A percentile compares a stretch with the other conserved stretches of the same genome.
Conservation (phyloP, 1,140 invertebrate genomes). For the Palaemon carinicauda region DNA sequence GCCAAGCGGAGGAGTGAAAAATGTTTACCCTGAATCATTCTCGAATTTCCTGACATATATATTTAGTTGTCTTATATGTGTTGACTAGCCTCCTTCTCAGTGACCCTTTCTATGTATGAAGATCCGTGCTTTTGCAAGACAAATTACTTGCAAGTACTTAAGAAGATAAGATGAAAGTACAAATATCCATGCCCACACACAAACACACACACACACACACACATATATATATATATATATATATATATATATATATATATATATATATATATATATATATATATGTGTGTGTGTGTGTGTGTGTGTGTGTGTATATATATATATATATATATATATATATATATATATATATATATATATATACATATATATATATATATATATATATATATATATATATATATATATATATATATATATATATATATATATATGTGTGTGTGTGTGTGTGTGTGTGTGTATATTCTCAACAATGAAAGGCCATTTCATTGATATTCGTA, state of each 20-base stretch:
- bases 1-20: too few species aligned
- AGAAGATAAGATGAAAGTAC: not conserved
- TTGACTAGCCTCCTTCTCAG: too few species aligned
- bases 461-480: too few species aligned
- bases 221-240: not conserved
- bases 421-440: not conserved
- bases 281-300: not conserved
- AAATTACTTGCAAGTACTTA: not conserved
- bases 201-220: not conserved
- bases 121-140: too few species aligned
- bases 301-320: not conserved
- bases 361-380: conserved; percentile 3
- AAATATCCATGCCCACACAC: not conserved
- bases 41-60: too few species aligned
- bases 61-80: too few species aligned
- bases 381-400: conserved; percentile 9
- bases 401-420: conserved; percentile 9
- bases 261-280: not conserved
- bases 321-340: conserved; percentile 4
- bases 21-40: too few species aligned
- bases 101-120: too few species aligned
- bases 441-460: too few species aligned
- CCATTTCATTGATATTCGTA: too few species aligned
- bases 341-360: not conserved
- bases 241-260: not conserved